Conservation (phyloP, 2,888 invertebrate genomes). For the Diploptera punctata region DNA sequence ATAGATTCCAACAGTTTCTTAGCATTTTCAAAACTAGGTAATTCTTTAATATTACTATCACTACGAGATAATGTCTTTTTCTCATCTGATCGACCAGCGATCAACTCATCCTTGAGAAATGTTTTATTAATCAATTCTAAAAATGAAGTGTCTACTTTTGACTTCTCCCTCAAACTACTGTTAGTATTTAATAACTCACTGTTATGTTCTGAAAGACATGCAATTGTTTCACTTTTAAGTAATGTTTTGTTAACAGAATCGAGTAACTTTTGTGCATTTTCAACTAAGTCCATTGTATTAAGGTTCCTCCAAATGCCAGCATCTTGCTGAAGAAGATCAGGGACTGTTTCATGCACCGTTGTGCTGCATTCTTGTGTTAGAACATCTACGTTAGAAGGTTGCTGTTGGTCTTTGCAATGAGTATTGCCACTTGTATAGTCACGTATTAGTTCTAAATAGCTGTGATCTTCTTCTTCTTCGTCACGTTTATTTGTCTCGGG, state of each 20-base stretch:
- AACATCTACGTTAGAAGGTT: background rate
- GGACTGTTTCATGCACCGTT: background rate
- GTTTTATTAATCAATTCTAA: too few relatives aligned
- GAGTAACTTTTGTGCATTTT: conserved; percentile 56
- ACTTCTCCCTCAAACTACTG: too few relatives aligned
- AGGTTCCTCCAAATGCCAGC: conserved; percentile 32
- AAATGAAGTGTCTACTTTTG: too few relatives aligned
- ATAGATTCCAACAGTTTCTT: too few relatives aligned
- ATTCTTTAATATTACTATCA: too few relatives aligned
- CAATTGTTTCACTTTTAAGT: conserved; percentile 52
- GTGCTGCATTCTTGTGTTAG: background rate
- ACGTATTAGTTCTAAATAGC: conserved; percentile 54
- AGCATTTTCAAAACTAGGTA: too few relatives aligned
- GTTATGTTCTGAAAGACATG: too few relatives aligned
- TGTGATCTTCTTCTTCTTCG: conserved; percentile 47
- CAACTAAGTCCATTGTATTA: conserved; percentile 50
- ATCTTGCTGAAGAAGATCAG: conserved; percentile 15
- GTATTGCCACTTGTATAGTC: conserved; percentile 50
- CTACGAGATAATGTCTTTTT: too few relatives aligned
- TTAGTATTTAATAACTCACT: too few relatives aligned
- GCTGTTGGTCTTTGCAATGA: background rate
- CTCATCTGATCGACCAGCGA: too few relatives aligned
- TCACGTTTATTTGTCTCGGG: conserved; percentile 1
- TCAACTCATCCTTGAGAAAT: too few relatives aligned
- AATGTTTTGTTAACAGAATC: conserved; percentile 57